Base-by-base conservation (phyloP, 1,140 invertebrate genomes). In the Ceratosolen fusciceps region DNA sequence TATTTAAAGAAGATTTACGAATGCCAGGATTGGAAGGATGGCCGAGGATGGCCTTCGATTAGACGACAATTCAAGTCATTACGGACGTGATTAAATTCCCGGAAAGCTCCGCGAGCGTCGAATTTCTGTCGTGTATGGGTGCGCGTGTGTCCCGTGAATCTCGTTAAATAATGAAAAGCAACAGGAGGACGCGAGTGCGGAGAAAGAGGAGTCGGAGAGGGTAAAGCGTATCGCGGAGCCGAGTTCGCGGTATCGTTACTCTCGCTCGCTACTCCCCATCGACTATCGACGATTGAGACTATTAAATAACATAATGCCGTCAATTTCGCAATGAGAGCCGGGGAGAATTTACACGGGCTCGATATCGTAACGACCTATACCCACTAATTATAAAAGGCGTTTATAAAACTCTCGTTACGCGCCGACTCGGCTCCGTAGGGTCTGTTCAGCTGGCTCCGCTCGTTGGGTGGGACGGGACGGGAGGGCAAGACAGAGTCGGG, bases 371-470 rank as follows among this genome's bases (percentile, higher is more conserved):
- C 56, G 47, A 67, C 71, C 71, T 39, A 79, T 79, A 60, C 71
- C 49, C 14, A n/a, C 60, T 79, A 79, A 79, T 79, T 79, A 79
- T 56, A 74, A 68, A 74, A 74, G 43, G 43, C 58, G n/a, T n/a
- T n/a, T n/a, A n/a, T n/a, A n/a, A n/a, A n/a, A n/a, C n/a, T n/a
- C n/a, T n/a, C n/a, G n/a, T n/a, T n/a, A n/a, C n/a, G n/a, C n/a
- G n/a, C n/a, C n/a, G n/a, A n/a, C n/a, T n/a, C n/a, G n/a, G n/a
- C n/a, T n/a, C n/a, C n/a, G n/a, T n/a, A n/a, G n/a, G n/a, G n/a
- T n/a, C n/a, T n/a, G n/a, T n/a, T n/a, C n/a, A n/a, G n/a, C n/a
- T n/a, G n/a, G n/a, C n/a, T n/a, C n/a, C n/a, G 49, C 60, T 77
- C 24, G 47, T 77, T 71, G 26, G 24, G 71, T 39, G 52, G 24